phyloP scores from a whole-genome alignment of 2,888 invertebrate species.

The Pollenia amentaria region DNA sequence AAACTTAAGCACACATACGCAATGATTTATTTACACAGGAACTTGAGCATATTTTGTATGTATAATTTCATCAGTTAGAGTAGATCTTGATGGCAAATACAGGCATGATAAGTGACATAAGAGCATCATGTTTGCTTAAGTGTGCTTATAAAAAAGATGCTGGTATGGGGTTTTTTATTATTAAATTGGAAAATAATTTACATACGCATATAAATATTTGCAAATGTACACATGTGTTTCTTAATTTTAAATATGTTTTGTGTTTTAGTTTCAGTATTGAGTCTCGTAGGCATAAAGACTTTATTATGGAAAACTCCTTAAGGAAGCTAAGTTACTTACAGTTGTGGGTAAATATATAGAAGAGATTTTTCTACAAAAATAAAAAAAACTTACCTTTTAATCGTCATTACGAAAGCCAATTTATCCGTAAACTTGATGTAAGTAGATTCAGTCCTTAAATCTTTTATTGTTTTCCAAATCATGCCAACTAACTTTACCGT shows the following conservation, averaged over 20 bases:
- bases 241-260: background rate
- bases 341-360: background rate
- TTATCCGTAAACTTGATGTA: too few relatives aligned
- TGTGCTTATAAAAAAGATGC: background rate
- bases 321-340: background rate
- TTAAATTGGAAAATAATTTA: background rate
- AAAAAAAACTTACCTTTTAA: too few relatives aligned
- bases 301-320: background rate
- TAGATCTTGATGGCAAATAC: background rate
- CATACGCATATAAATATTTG: background rate
- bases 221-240: background rate
- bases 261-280: background rate
- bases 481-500: too few relatives aligned
- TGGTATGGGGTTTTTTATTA: background rate
- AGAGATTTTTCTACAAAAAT: too few relatives aligned
- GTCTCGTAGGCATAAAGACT: background rate
- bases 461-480: too few relatives aligned
- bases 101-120: constrained; percentile 19
- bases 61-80: constrained; percentile 13
- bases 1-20: background rate
- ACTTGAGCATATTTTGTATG: background rate
- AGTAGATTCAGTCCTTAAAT: too few relatives aligned
- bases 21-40: background rate
- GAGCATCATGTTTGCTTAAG: background rate
- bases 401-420: too few relatives aligned